These are phyloP conservation scores for Urocynchramus pylzowi DNA, from an alignment of 2,113 vertebrate species.

Conservation along the genomic window DNA sequence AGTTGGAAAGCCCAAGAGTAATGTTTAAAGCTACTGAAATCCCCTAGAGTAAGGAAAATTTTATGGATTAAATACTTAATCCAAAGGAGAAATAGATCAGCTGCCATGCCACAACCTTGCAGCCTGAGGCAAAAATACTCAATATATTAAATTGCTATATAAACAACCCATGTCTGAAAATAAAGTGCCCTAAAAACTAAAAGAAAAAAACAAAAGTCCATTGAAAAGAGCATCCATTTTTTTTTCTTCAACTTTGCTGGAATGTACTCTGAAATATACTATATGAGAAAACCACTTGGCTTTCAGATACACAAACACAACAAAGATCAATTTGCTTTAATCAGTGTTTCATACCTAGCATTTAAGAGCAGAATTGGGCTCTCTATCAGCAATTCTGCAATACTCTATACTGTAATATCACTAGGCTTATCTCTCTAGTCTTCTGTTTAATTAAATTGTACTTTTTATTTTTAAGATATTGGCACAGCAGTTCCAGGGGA, in stretches of 20 bases:
- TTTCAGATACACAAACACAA: background rate
- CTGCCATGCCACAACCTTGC: slow-evolving; percentile 38
- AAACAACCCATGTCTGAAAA: slow-evolving; percentile 28
- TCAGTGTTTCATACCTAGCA: background rate
- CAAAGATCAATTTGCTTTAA: background rate
- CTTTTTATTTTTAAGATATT: slow-evolving; percentile 1
- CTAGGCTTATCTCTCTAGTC: background rate
- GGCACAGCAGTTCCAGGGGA: background rate
- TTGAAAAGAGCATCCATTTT: background rate
- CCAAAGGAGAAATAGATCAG: slow-evolving; percentile 46
- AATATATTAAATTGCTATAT: slow-evolving; percentile 45
- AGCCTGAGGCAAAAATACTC: slow-evolving; percentile 47
- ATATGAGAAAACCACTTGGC: background rate
- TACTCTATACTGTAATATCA: background rate
- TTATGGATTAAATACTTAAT: slow-evolving; percentile 55
- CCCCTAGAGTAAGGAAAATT: slow-evolving; percentile 21
- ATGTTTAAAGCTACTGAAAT: background rate
- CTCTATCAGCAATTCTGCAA: background rate
- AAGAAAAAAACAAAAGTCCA: background rate
- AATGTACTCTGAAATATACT: background rate
- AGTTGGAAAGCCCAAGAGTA: slow-evolving; percentile 30
- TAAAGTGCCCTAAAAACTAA: background rate
- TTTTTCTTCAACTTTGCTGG: background rate
- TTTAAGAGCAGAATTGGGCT: background rate
- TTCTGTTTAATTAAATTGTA: slow-evolving; percentile 9